Percentiles rank a stretch among this genome's conserved stretches.
Evolutionary conservation across 2,797 vertebrate species (phyloP).

Genomic region (Acrossocheilus wenchowensis): DNA sequence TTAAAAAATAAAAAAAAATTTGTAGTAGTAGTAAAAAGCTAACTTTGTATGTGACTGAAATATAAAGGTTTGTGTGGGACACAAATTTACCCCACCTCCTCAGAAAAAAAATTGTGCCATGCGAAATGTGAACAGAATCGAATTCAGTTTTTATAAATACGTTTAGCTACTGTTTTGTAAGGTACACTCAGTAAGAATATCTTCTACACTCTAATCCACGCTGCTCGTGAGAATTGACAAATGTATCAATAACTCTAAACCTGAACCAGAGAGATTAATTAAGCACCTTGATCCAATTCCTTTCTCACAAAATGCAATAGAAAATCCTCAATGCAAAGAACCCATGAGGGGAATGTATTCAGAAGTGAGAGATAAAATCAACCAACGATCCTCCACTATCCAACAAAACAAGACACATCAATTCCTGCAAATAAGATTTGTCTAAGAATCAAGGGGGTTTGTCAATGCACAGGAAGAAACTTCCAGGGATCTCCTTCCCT

Average conservation of each 20-base stretch:
- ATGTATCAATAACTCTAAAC: constrained; percentile 24
- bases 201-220: background rate
- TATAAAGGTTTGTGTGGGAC: background rate
- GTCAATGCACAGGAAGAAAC: constrained; percentile 12
- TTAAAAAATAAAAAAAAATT: background rate
- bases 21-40: background rate
- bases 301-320: background rate
- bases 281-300: constrained; percentile 23
- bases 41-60: background rate
- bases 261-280: constrained; percentile 27
- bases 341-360: background rate
- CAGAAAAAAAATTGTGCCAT: too few relatives aligned
- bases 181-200: background rate
- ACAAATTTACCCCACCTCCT: background rate
- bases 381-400: constrained; percentile 9
- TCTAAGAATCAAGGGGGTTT: background rate
- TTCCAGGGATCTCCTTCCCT: background rate
- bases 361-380: constrained; percentile 11
- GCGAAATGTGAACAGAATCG: too few relatives aligned
- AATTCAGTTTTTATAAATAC: background rate
- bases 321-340: constrained; percentile 10
- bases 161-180: background rate
- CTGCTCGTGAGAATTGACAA: constrained; percentile 15
- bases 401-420: constrained; percentile 17
- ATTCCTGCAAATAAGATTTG: background rate